Conservation (phyloP, 1,140 invertebrate genomes). For the Drosophila teissieri region DNA sequence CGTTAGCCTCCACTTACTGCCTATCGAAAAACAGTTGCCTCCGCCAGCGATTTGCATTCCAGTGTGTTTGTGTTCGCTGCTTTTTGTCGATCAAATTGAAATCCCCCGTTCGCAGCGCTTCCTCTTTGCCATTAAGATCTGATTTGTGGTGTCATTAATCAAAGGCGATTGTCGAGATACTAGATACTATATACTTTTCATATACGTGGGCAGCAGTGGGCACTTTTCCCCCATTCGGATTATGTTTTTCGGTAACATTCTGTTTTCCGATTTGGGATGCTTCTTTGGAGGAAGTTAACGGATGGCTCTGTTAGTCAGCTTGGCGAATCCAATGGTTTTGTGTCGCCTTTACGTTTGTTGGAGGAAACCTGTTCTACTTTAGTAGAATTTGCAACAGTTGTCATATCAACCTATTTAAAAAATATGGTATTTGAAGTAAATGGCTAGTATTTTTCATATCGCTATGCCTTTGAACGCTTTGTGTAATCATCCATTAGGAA, state of each 20-base stretch:
- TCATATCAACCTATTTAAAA: not conserved
- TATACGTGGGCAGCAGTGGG: conserved; percentile 16
- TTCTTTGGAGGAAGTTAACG: conserved; percentile 1
- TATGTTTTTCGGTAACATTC: too few relatives aligned
- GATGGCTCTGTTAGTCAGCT: not conserved
- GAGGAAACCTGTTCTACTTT: not conserved
- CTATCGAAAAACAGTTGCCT: conserved; percentile 18
- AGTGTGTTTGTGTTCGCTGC: conserved; percentile 1
- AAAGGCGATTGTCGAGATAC: not conserved
- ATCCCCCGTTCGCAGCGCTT: conserved; percentile 3
- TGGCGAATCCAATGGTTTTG: not conserved
- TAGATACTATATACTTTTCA: not conserved
- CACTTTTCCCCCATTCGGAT: too few relatives aligned
- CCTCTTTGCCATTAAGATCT: conserved; percentile 31
- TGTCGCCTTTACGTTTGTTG: not conserved
- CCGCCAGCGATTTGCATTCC: conserved; percentile 30
- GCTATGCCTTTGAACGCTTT: not conserved
- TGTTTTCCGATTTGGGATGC: not conserved
- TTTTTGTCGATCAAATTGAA: conserved; percentile 3
- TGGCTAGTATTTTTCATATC: not conserved
- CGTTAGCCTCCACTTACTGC: conserved; percentile 27
- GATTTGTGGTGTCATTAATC: conserved; percentile 30
- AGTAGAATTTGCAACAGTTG: not conserved
- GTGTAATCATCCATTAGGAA: not conserved
- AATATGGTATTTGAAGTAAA: not conserved